Base-by-base conservation (phyloP, 2,113 vertebrate species). In the Podiceps cristatus region DNA sequence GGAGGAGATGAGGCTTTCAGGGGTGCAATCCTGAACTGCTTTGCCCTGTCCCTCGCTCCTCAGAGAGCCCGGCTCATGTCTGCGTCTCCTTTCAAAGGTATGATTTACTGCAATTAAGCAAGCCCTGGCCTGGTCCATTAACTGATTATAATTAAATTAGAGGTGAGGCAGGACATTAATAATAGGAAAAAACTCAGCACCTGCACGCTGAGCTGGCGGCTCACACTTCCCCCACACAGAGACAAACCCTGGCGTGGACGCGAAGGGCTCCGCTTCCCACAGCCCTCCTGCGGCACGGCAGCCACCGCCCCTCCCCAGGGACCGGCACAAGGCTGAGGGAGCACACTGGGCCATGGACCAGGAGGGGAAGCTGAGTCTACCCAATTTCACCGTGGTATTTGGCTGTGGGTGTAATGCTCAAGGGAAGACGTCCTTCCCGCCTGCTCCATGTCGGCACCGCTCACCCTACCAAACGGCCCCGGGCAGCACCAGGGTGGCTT, bases 291-390 rank as follows among this genome's bases (percentile, higher is more conserved):
- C 0, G 4, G 19, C 35, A 17, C 2, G 16, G 64, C 37, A 11
- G 44, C 7, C 33, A 24, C 31, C 4, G 17, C 33, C n/a, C 17
- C n/a, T 71, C 42, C 52, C 29, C 2, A 0, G 23, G 47, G n/a
- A 60, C 25, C 6, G 0, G 60, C 17, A 49, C 55, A 14, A 17
- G 59, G 53, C 59, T 50, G 24, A 66, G 52, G 45, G 72, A 62
- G 37, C 29, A 4, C 5, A 1, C 22, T 29, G 28, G 23, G 49
- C 29, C 18, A 42, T 0, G 0, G 25, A 22, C 2, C 0, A 3
- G 17, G 29, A 10, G 6, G 6, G 62, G 22, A 52, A 79, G 18
- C 12, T 25, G 31, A 14, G 44, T 42, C 12, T 55, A 3, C 19
- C 3, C 3, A 2, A 5, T 25, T 64, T 55, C 80, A 63, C 3